Base-by-base conservation (phyloP, 2,797 vertebrate genomes). In the Myotis findleyi region DNA sequence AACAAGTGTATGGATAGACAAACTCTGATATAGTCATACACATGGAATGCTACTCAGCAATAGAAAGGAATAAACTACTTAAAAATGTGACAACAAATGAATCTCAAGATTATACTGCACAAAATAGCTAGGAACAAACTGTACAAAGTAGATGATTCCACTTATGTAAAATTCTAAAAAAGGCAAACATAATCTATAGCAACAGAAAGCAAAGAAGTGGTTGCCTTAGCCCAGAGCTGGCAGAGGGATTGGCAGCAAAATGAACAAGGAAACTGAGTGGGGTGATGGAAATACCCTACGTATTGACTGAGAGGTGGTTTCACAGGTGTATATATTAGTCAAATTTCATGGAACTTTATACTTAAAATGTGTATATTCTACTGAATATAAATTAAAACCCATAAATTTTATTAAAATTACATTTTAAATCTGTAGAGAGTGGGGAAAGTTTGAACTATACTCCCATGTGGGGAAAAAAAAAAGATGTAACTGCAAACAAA, bases 351-450 rank as follows among this genome's bases (percentile, higher is more conserved):
- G 13, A 57, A 87, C 4, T 89, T 71, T 75, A 66, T 51, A 41
- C 8, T 80, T 93, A 87, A 94, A 89, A 83, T 81, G 41, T 66
- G 14, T 47, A 76, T 25, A 64, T 94, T 80, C 71, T 79, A 93
- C 16, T 73, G 16, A 87, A 55, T 87, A 5, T 20, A 89, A 89
- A 66, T 72, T 94, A 91, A n/a, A 69, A 53, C 4, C 47, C 75
- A 38, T 49, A 44, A 69, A 91, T 13, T 55, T 85, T n/a, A 86
- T 49, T 83, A 69, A 89, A 68, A 89, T 86, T 66, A 88, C 2
- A 9, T 68, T 91, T 89, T 91, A 87, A 83, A 71, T 71, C 36
- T 75, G 38, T 51, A 82, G 30, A 87, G 9, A 4, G 1, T 68
- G 27, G 59, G 7, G 16, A 73, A 88, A 62, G 17, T 33, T 59